Percentiles rank a stretch among this genome's conserved stretches.
Evolutionary conservation across 2,888 invertebrate genomes (phyloP).

Genomic region (Philereme vetulata): DNA sequence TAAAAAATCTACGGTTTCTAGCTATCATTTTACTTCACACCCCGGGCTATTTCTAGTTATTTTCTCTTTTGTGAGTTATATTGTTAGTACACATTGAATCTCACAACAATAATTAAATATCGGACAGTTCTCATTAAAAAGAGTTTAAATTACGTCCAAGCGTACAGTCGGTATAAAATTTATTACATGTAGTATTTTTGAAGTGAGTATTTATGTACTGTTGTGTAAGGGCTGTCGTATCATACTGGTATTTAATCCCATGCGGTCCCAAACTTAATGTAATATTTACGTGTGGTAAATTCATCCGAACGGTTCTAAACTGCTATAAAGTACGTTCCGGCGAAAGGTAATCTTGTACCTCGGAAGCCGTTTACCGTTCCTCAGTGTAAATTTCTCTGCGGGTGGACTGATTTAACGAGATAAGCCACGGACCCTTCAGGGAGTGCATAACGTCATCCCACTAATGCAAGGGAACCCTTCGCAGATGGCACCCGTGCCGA

Average conservation of each 20-base stretch:
- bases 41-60: slow-evolving; percentile 12
- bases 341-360: slow-evolving; percentile 54
- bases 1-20: slow-evolving; percentile 31
- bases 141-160: slow-evolving; percentile 12
- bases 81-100: background rate
- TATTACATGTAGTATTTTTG: slow-evolving; percentile 14
- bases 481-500: slow-evolving; percentile 78
- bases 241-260: slow-evolving; percentile 10
- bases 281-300: slow-evolving; percentile 45
- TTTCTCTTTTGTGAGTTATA: slow-evolving; percentile 5
- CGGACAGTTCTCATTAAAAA: slow-evolving; percentile 17
- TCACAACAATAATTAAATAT: slow-evolving; percentile 11
- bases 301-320: slow-evolving; percentile 44
- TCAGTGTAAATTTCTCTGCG: slow-evolving; percentile 62
- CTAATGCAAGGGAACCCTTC: slow-evolving; percentile 78
- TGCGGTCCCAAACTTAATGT: slow-evolving; percentile 33
- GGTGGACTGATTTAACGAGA: slow-evolving; percentile 71
- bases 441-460: slow-evolving; percentile 82
- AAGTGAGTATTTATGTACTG: slow-evolving; percentile 21
- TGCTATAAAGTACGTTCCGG: slow-evolving; percentile 47
- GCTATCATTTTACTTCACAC: slow-evolving; percentile 28
- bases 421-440: slow-evolving; percentile 75
- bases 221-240: slow-evolving; percentile 14
- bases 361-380: slow-evolving; percentile 62
- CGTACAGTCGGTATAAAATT: slow-evolving; percentile 17